Conservation (phyloP, 2,113 vertebrate species). For the Parotia lawesii region DNA sequence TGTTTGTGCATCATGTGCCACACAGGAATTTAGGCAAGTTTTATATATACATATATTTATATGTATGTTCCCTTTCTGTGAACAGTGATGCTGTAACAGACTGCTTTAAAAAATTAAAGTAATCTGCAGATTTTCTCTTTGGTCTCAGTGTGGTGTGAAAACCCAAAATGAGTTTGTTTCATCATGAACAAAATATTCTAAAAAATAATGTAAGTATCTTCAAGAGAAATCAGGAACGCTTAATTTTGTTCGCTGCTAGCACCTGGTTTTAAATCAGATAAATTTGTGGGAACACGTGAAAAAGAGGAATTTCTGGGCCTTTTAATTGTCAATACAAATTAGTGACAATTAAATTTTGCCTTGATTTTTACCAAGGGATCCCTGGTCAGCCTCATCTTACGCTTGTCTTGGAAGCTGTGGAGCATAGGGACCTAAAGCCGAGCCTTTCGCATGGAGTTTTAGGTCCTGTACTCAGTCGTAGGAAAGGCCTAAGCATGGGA, state of each 20-base stretch:
- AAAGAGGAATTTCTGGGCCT: background rate
- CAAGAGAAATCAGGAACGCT: background rate
- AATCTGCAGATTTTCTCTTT: background rate
- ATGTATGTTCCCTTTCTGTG: rapidly evolving
- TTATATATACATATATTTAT: background rate
- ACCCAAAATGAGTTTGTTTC: background rate
- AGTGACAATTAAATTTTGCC: background rate
- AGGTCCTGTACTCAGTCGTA: background rate
- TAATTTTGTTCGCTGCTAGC: background rate
- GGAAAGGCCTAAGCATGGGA: background rate
- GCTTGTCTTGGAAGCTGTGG: background rate
- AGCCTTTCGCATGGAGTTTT: background rate
- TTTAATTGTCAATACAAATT: constrained; percentile 16
- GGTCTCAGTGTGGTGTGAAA: rapidly evolving
- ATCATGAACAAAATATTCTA: background rate
- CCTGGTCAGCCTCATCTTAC: background rate
- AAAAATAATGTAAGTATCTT: background rate
- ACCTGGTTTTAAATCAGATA: constrained; percentile 1
- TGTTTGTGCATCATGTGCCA: background rate
- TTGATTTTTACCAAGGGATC: background rate
- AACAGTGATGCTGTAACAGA: background rate
- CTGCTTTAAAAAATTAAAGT: background rate
- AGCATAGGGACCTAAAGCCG: background rate
- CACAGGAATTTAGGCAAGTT: background rate
- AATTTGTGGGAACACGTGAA: background rate